Evolutionary conservation across 2,113 vertebrate genomes (phyloP).

Genomic region (Bubo bubo): DNA sequence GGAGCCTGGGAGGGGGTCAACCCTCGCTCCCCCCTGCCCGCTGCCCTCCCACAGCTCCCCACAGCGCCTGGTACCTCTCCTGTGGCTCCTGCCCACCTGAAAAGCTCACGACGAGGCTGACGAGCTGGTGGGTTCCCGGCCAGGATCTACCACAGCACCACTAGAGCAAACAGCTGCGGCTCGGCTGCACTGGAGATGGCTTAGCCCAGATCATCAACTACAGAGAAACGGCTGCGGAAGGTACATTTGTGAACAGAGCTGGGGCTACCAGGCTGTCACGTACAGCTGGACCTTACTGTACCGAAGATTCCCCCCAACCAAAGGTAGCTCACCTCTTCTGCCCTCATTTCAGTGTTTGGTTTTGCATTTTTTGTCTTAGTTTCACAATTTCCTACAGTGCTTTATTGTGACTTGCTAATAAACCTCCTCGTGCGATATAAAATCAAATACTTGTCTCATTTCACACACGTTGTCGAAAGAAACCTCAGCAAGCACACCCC

Average conservation of each 20-base stretch:
- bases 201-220: neutral
- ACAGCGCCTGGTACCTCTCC: neutral
- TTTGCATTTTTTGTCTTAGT: neutral
- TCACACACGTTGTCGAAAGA: neutral
- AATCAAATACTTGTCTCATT: neutral
- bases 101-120: accelerated
- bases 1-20: neutral
- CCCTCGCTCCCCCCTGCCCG: no score
- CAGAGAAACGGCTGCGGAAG: neutral
- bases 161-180: neutral
- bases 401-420: neutral
- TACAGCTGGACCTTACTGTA: neutral
- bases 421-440: neutral
- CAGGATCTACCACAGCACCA: neutral
- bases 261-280: neutral
- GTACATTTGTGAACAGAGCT: neutral
- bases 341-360: neutral
- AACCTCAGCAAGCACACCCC: neutral
- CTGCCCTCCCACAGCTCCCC: neutral
- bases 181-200: neutral
- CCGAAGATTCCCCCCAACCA: no score
- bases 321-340: neutral
- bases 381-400: neutral
- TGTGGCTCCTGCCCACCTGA: neutral
- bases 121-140: neutral